Percentiles rank a stretch among this genome's conserved stretches.
Conservation (phyloP, 2,113 vertebrate species). For the Lamprologus speciosus region DNA sequence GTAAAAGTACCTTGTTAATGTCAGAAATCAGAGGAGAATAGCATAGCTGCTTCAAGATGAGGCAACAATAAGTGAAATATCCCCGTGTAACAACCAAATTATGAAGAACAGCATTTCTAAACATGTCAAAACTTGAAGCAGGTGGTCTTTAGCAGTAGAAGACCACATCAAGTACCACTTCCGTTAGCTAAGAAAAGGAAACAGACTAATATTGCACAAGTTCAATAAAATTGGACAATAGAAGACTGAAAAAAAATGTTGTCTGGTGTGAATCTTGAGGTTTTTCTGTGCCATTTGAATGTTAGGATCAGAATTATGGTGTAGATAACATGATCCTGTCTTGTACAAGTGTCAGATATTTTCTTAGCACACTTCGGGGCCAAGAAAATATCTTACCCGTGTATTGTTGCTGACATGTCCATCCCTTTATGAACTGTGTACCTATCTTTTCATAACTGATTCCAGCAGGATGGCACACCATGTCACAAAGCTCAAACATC, state of each 20-base stretch:
- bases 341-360: background rate
- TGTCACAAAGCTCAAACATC: background rate
- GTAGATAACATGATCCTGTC: background rate
- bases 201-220: background rate
- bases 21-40: background rate
- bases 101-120: background rate
- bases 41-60: background rate
- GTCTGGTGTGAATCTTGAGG: background rate
- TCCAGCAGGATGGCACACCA: background rate
- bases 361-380: background rate
- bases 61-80: background rate
- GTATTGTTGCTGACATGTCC: background rate
- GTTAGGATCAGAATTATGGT: background rate
- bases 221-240: background rate
- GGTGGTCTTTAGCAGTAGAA: background rate
- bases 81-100: background rate
- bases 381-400: background rate
- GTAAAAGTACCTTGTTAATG: background rate
- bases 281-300: background rate
- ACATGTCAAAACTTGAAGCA: background rate
- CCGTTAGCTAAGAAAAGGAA: background rate
- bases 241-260: background rate
- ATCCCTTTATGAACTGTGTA: background rate
- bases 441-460: background rate
- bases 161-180: background rate